Evolutionary conservation across 2,113 vertebrate species (phyloP).

Genomic region (Gymnocephalus cernua): DNA sequence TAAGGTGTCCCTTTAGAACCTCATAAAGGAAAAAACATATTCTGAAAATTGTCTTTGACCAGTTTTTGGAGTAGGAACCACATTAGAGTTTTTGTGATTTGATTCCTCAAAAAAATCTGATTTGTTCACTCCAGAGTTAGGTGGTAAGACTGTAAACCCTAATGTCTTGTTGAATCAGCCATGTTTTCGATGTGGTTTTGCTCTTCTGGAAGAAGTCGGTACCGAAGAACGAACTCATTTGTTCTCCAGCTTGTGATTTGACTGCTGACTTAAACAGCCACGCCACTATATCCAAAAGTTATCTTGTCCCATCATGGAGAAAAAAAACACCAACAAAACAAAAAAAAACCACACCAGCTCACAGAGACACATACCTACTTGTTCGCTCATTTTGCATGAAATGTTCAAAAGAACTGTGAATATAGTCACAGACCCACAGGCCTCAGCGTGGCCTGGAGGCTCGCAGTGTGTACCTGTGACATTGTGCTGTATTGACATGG

Average conservation of each 20-base stretch:
- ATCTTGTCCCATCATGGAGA: not conserved
- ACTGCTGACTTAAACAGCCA: slow-evolving; percentile 20
- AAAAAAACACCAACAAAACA: too few relatives aligned
- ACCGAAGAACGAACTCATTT: slow-evolving; percentile 1
- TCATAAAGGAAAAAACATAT: not conserved
- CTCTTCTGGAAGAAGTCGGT: not conserved
- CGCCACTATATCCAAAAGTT: not conserved
- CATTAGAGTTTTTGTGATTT: not conserved
- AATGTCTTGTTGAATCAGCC: not conserved
- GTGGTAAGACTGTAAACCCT: not conserved
- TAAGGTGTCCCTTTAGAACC: not conserved
- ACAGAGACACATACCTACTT: not conserved
- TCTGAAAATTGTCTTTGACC: not conserved
- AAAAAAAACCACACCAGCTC: not conserved
- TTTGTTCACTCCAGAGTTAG: not conserved
- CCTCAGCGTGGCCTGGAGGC: not conserved
- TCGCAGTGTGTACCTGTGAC: not conserved
- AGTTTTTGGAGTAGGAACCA: not conserved
- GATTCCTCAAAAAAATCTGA: not conserved
- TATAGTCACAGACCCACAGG: not conserved
- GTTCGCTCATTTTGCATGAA: slow-evolving; percentile 2
- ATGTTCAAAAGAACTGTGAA: slow-evolving; percentile 14
- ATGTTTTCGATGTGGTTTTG: not conserved
- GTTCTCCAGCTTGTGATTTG: slow-evolving; percentile 31
- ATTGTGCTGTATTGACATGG: slow-evolving; percentile 13